A percentile compares a stretch with the other conserved stretches of the same genome.
These are phyloP conservation scores for Apus apus DNA, from an alignment of 2,113 vertebrate species.

Conservation along the genomic window DNA sequence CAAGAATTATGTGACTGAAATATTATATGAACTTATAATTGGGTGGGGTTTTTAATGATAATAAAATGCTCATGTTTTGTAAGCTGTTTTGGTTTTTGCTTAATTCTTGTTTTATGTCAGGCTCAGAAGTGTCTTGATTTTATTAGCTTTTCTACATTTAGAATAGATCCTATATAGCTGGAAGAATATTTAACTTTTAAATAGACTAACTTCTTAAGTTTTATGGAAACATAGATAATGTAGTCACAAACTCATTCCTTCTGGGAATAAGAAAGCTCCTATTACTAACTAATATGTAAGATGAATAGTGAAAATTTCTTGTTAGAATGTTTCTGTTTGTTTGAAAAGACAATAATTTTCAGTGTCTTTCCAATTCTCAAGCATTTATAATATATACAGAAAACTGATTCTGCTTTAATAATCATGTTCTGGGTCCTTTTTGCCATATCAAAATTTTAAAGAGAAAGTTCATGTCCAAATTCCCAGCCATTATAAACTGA, in stretches of 20 bases:
- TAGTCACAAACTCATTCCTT: neutral
- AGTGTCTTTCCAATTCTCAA: neutral
- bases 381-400: neutral
- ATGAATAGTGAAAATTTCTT: neutral
- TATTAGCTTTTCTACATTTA: neutral
- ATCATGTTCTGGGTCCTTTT: neutral
- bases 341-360: neutral
- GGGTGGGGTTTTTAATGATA: neutral
- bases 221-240: neutral
- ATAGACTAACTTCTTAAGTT: neutral
- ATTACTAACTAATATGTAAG: neutral
- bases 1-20: neutral
- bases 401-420: neutral
- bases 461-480: neutral
- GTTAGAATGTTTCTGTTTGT: neutral
- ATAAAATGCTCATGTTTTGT: rapidly evolving
- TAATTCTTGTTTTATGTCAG: neutral
- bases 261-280: neutral
- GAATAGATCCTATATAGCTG: neutral
- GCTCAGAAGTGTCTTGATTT: neutral
- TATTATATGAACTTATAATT: neutral
- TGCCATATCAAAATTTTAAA: neutral
- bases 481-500: neutral
- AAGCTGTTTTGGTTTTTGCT: neutral
- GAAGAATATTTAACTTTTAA: neutral